phyloP scores from a whole-genome alignment of 2,888 invertebrate genomes.

The Cepaea hortensis region DNA sequence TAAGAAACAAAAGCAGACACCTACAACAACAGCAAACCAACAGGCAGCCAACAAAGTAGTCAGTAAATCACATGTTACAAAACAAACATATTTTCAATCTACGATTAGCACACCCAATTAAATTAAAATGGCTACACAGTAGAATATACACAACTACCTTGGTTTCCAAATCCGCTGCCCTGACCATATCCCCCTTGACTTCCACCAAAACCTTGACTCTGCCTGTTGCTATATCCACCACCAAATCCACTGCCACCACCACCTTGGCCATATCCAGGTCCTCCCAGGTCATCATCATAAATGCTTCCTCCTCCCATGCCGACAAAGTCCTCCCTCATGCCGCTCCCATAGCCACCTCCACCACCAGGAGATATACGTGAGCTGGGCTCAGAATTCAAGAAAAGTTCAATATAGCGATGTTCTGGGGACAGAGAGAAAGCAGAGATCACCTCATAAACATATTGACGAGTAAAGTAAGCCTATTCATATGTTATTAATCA shows the following conservation, averaged over 20 bases:
- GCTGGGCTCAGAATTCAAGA: constrained; percentile 81
- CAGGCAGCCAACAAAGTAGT: too few relatives aligned
- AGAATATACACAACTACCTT: constrained; percentile 46
- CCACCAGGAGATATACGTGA: constrained; percentile 50
- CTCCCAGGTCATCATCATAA: too few relatives aligned
- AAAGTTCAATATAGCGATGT: constrained; percentile 89
- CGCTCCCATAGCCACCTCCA: constrained; percentile 51
- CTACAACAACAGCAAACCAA: too few relatives aligned
- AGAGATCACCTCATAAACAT: too few relatives aligned
- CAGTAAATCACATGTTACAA: too few relatives aligned
- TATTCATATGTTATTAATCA: too few relatives aligned
- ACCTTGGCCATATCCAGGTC: constrained; percentile 16
- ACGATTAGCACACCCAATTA: too few relatives aligned
- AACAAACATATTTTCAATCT: too few relatives aligned
- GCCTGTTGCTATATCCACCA: neutral
- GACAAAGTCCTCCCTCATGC: constrained; percentile 46
- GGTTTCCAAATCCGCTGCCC: constrained; percentile 52
- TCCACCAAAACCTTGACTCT: too few relatives aligned
- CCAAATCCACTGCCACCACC: constrained; percentile 36
- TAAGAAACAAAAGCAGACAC: too few relatives aligned
- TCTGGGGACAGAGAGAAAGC: constrained; percentile 66
- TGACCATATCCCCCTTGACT: neutral
- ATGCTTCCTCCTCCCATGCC: constrained; percentile 23
- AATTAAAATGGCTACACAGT: too few relatives aligned
- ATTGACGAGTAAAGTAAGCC: too few relatives aligned